Percentiles rank a stretch among this genome's conserved stretches.
Conservation (phyloP, 1,140 invertebrate genomes). For the Psix sp. region DNA sequence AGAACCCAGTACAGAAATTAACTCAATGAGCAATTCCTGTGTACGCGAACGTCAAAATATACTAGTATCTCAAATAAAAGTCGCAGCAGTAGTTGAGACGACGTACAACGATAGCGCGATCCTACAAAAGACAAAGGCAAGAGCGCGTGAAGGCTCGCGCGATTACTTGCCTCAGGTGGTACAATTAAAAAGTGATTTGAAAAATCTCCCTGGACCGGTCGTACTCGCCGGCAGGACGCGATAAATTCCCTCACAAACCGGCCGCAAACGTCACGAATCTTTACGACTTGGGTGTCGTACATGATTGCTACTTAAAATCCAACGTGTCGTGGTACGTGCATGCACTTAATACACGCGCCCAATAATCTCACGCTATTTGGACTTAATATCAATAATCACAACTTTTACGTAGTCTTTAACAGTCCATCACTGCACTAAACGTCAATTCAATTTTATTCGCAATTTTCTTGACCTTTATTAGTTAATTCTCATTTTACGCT, state of each 20-base stretch:
- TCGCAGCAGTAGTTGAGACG: no score
- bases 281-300: slow-evolving; percentile 32
- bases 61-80: no score
- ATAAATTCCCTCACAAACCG: slow-evolving; percentile 30
- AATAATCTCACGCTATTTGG: slow-evolving; percentile 29
- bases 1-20: no score
- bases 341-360: slow-evolving; percentile 17
- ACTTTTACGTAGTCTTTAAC: slow-evolving; percentile 12
- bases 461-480: no score
- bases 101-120: no score
- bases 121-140: slow-evolving; percentile 23
- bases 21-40: no score
- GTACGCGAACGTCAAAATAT: no score
- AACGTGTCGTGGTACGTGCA: slow-evolving; percentile 14
- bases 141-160: slow-evolving; percentile 22
- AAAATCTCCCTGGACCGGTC: slow-evolving; percentile 35
- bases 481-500: no score
- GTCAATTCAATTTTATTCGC: no score
- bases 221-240: slow-evolving; percentile 14
- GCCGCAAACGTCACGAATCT: slow-evolving; percentile 28
- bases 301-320: slow-evolving; percentile 33
- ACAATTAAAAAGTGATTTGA: slow-evolving; percentile 56
- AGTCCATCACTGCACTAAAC: no score
- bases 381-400: slow-evolving; percentile 33
- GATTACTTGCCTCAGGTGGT: slow-evolving; percentile 44